Base-by-base conservation (phyloP, 2,113 vertebrate species). In the Pteronura brasiliensis region DNA sequence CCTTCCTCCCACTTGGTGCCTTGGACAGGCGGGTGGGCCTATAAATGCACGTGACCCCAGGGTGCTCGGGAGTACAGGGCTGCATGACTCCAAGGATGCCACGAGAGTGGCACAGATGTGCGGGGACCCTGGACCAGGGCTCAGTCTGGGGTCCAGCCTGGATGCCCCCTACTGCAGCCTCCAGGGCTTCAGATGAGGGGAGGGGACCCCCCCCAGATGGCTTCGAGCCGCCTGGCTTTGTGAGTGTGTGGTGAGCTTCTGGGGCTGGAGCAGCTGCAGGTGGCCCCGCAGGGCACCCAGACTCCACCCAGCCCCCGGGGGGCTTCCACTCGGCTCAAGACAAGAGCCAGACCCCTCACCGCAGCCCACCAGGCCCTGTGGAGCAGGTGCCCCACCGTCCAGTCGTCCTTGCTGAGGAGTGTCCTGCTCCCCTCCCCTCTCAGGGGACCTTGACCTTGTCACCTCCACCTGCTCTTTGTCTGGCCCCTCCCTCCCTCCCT, bases 261-360 rank as follows among this genome's bases (percentile, higher is more conserved):
- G 11, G 17, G 74, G 23, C 39, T 34, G 47, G 59, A 42, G 20
- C 8, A 49, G 31, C 52, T 36, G 5, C 2, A 36, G 69, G 71
- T 2, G 11, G n/a, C 15, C n/a, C 2, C 1, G 0, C 0, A 7
- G 3, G 23, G 36, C 42, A 14, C 10, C 21, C 13, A 7, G 6
- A 25, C 27, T 36, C 27, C 44, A 34, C 71, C n/a, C 25, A 63
- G 29, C 55, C 71, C 42, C 42, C 42, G 42, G 13, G 5, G 44
- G 42, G 61, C n/a, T 72, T 69, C 55, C n/a, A 18, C 44, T 34
- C 31, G 34, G 80, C 59, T 42, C 29, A 12, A 27, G 55, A 67
- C 10, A 21, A 42, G 61, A 82, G 31, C 47, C 67, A 83, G 85
- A 36, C 34, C n/a, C 15, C 42, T 4, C 25, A 20, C 47, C 6